Conservation (phyloP, 2,797 vertebrate species). For the Stomatorhinus walkeri region DNA sequence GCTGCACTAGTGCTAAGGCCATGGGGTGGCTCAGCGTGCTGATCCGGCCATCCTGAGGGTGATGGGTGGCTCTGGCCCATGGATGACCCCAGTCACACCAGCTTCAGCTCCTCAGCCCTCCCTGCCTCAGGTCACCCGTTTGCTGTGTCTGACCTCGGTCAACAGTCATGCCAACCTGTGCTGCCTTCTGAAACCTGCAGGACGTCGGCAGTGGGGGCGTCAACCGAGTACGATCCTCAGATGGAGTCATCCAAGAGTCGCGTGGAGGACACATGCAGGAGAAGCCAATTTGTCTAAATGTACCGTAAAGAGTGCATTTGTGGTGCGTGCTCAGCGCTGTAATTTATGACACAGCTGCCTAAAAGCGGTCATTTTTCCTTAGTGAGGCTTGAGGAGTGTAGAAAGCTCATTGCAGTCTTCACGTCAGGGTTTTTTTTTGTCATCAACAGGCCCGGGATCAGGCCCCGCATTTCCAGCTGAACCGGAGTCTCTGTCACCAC, state of each 20-base stretch:
- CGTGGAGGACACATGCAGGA: background rate
- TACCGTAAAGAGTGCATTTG: background rate
- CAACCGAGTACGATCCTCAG: background rate
- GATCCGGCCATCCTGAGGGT: background rate
- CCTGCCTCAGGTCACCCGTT: background rate
- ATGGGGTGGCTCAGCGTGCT: background rate
- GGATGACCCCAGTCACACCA: slow-evolving; percentile 14
- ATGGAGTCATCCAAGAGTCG: background rate
- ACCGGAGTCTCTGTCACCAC: background rate
- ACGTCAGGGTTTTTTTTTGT: background rate
- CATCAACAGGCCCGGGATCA: background rate
- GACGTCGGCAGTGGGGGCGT: background rate
- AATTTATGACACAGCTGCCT: background rate
- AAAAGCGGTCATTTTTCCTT: slow-evolving; percentile 1
- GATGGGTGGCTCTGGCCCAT: slow-evolving; percentile 7
- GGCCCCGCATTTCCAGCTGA: background rate
- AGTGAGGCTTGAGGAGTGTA: background rate
- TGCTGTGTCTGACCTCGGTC: background rate
- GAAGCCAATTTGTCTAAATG: background rate
- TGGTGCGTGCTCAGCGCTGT: background rate
- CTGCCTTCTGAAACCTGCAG: background rate
- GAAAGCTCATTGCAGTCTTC: background rate
- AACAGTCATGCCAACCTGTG: background rate
- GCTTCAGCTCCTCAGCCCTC: background rate
- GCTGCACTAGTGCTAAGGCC: background rate